phyloP scores from a whole-genome alignment of 2,888 invertebrate genomes.

The Pterostichus niger region DNA sequence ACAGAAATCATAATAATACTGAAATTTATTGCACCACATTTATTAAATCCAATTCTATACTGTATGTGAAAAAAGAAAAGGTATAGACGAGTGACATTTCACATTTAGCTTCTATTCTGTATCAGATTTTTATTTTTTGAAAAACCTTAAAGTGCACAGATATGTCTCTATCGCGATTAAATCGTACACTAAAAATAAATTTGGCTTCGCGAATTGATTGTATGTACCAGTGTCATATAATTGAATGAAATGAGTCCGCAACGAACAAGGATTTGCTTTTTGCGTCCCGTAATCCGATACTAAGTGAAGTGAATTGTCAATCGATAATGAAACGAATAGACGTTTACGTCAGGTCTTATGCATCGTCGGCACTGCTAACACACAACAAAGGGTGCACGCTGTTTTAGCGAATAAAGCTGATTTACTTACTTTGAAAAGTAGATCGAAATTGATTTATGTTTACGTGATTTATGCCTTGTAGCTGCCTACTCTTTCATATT shows the following conservation, averaged over 20 bases:
- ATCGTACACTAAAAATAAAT: conserved; percentile 53
- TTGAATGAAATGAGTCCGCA: conserved; percentile 67
- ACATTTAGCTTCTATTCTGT: background rate
- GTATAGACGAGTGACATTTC: background rate
- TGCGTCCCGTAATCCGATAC: conserved; percentile 65
- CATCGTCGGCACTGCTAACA: conserved; percentile 24
- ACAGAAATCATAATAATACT: no score
- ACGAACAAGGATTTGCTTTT: conserved; percentile 67
- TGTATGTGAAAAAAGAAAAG: background rate
- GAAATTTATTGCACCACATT: background rate
- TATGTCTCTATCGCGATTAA: conserved; percentile 49
- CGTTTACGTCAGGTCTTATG: conserved; percentile 55
- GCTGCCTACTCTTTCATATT: conserved; percentile 29
- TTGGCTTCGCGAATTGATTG: conserved; percentile 49
- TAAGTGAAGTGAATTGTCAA: conserved; percentile 60
- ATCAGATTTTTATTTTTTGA: conserved; percentile 22
- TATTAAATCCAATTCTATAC: background rate
- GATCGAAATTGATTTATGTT: conserved; percentile 20
- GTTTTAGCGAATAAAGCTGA: conserved; percentile 23
- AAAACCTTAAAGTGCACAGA: conserved; percentile 46
- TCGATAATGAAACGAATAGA: conserved; percentile 65
- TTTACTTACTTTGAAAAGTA: conserved; percentile 39
- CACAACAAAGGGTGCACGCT: conserved; percentile 26
- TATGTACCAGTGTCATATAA: conserved; percentile 62
- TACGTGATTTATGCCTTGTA: conserved; percentile 12